Base-by-base conservation (phyloP, 1,140 invertebrate species). In the Lordiphosa collinella region DNA sequence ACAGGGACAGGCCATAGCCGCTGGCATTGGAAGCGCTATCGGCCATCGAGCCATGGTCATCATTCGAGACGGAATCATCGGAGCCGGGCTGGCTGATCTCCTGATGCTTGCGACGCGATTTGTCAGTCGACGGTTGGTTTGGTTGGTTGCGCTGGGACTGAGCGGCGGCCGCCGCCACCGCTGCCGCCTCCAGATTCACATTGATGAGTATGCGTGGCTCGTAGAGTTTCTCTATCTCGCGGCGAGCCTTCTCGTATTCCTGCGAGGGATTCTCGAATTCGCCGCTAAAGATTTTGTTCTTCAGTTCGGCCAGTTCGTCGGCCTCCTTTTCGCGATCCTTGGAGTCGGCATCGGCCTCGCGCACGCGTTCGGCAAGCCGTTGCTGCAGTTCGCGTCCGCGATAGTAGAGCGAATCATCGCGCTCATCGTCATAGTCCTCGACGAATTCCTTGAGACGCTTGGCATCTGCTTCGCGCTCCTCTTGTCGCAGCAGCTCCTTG, bases 371-470 rank as follows among this genome's bases (percentile, higher is more conserved):
- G 38, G 95, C 94, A 36, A 98, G 89, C n/a, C 97, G 91, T 56
- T 95, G 92, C 85, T 95, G 94, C 40, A 99, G 90, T 86, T 97
- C 96, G 89, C 96, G 94, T 29, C 96, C 96, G 71, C 94, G 98
- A 90, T 99, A 99, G 91, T 96, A 99, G 89, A 99, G 99, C 18
- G 94, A 92, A 89, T 99, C 98, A 90, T 99, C 97, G 43, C 96
- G 91, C 90, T 99, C 97, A 89, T 99, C 98, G 89, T 99, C 97
- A 88, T 99, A 99, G 89, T 99, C 98, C 90, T 99, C 98, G 7
- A 99, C 91, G 89, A 99, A 99, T 91, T 99, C 97, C 89, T 98
- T 98, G 9, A 99, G 91, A 35, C 96, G 92, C 90, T 97, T 96
- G 0, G 97, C 97, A 90, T 99, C 97, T 59, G 93, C 93, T 86